These are phyloP conservation scores for Akabosia matsudoensis DNA, from an alignment of 1,140 invertebrate species.

Conservation along the genomic window DNA sequence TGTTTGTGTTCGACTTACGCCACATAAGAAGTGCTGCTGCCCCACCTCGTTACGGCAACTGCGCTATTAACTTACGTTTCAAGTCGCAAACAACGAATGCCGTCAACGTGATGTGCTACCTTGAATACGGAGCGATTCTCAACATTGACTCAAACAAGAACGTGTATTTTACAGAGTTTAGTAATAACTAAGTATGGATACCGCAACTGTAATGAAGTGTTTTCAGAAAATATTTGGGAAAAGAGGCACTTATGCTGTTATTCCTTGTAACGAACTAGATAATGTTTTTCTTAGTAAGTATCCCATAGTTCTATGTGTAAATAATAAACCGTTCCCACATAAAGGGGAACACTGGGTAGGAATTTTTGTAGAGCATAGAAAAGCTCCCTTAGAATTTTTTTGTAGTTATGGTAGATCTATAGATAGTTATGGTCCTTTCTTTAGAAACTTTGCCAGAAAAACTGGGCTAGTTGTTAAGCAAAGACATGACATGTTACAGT, in stretches of 20 bases:
- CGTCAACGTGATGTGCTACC: too few species aligned
- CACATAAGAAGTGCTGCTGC: slow-evolving; percentile 23
- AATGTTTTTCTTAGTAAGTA: background rate
- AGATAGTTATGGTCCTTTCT: background rate
- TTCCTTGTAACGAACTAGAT: slow-evolving; percentile 26
- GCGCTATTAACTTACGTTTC: too few species aligned
- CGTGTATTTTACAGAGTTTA: too few species aligned
- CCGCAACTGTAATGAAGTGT: background rate
- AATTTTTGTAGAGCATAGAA: slow-evolving; percentile 16
- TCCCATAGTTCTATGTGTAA: slow-evolving; percentile 30
- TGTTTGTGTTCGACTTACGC: slow-evolving; percentile 29
- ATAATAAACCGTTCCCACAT: slow-evolving; percentile 4
- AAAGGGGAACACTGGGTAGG: slow-evolving; percentile 36
- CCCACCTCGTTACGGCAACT: too few species aligned
- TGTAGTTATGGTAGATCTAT: slow-evolving; percentile 23
- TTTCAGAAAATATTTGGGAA: background rate
- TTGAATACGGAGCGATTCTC: too few species aligned
- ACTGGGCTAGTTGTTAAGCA: background rate
- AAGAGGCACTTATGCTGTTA: background rate
- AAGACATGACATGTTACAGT: background rate
- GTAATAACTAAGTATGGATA: too few species aligned
- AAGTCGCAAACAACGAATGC: too few species aligned
- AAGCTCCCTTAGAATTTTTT: slow-evolving; percentile 26
- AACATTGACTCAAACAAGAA: too few species aligned
- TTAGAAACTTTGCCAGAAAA: slow-evolving; percentile 15